Evolutionary conservation across 2,888 invertebrate species (phyloP).

Genomic region (Diploptera punctata): DNA sequence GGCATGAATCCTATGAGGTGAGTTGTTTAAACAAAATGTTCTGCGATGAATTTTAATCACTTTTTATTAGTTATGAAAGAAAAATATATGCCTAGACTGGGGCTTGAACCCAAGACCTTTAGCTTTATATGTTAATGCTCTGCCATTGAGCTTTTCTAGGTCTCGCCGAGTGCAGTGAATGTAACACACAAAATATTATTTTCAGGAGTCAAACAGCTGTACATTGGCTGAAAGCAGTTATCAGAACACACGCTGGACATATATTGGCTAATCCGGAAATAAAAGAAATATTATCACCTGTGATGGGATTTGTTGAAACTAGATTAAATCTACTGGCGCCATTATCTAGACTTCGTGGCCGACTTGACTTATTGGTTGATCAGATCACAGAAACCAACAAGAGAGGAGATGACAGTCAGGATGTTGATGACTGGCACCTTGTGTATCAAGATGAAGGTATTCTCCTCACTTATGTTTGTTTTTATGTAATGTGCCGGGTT

Average conservation of each 20-base stretch:
- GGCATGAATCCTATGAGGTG: too few relatives aligned
- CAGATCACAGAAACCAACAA: slow-evolving; percentile 58
- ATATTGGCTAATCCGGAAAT: slow-evolving; percentile 67
- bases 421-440: slow-evolving; percentile 55
- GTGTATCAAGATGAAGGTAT: slow-evolving; percentile 60
- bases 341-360: slow-evolving; percentile 64
- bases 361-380: slow-evolving; percentile 65
- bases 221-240: slow-evolving; percentile 65
- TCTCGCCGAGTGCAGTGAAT: not conserved
- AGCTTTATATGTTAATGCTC: too few relatives aligned
- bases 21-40: too few relatives aligned
- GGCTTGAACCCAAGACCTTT: too few relatives aligned
- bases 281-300: slow-evolving; percentile 61
- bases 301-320: slow-evolving; percentile 64
- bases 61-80: too few relatives aligned
- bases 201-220: slow-evolving; percentile 61
- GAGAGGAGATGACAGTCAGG: slow-evolving; percentile 54
- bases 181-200: slow-evolving; percentile 40
- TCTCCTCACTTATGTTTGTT: too few relatives aligned
- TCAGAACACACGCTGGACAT: slow-evolving; percentile 66
- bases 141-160: too few relatives aligned
- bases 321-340: slow-evolving; percentile 61
- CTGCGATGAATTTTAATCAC: too few relatives aligned
- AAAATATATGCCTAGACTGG: too few relatives aligned
- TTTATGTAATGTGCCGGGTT: too few relatives aligned